Percentiles rank a stretch among this genome's conserved stretches.
Conservation (phyloP, 2,113 vertebrate genomes). For the Rhinichthys klamathensis region DNA sequence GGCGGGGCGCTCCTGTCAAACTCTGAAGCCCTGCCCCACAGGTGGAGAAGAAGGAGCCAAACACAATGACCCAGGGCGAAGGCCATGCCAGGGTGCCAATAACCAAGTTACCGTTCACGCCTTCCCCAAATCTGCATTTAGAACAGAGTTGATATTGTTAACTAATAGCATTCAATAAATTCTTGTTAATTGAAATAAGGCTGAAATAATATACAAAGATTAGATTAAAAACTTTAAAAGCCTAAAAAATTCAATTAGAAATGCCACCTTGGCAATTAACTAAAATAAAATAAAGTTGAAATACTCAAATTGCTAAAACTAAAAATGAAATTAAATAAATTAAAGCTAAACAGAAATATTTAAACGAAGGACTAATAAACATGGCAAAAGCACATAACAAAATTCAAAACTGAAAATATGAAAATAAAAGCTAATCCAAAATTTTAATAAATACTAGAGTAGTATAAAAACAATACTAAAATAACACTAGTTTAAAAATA, state of each 20-base stretch:
- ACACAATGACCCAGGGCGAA: slow-evolving; percentile 95
- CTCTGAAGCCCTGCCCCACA: slow-evolving; percentile 96
- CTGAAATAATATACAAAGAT: background rate
- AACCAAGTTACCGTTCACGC: slow-evolving; percentile 92
- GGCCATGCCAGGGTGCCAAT: slow-evolving; percentile 96
- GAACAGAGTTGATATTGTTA: background rate
- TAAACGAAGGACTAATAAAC: background rate
- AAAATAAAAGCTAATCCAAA: background rate
- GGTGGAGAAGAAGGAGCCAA: slow-evolving; percentile 98
- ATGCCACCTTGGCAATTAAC: background rate
- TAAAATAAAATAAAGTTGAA: background rate
- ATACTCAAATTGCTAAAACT: background rate
- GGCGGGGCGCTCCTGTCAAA: slow-evolving; percentile 92
- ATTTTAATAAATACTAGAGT: background rate
- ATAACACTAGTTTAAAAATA: too few species aligned
- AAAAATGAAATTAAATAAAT: background rate
- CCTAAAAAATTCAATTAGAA: background rate
- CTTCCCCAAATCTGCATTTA: slow-evolving; percentile 89
- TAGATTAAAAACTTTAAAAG: background rate
- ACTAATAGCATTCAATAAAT: background rate
- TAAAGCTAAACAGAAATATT: background rate
- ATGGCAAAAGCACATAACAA: background rate
- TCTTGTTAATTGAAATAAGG: background rate
- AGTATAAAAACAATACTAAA: background rate
- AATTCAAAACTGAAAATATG: background rate